These are phyloP conservation scores for Drosophila nigromelanica DNA, from an alignment of 1,140 invertebrate species.

Conservation along the genomic window DNA sequence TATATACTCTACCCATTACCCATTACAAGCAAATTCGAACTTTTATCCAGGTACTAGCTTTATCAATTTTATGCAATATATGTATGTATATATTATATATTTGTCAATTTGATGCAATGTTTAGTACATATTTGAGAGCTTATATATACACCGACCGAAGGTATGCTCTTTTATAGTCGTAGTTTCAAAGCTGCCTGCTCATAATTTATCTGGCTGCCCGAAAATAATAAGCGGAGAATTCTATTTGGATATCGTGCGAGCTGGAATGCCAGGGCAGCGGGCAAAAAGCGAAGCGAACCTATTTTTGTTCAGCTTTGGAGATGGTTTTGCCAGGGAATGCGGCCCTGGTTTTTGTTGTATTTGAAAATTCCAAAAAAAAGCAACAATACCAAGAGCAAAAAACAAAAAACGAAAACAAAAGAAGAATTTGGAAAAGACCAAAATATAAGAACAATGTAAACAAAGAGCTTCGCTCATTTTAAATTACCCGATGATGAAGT, in stretches of 20 bases:
- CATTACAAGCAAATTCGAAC: too few relatives aligned
- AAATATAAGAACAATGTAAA: conserved; percentile 78
- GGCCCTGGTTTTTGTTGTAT: conserved; percentile 52
- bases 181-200: background rate
- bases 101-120: too few relatives aligned
- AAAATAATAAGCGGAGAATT: conserved; percentile 42
- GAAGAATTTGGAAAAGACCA: conserved; percentile 38
- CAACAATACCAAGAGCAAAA: conserved; percentile 36
- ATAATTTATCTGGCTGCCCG: conserved; percentile 47
- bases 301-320: background rate
- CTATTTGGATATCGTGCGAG: conserved; percentile 30
- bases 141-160: conserved; percentile 1
- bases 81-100: too few relatives aligned
- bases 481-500: conserved; percentile 81
- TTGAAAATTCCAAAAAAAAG: conserved; percentile 56
- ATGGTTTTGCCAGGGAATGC: background rate
- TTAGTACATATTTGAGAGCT: background rate
- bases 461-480: conserved; percentile 69
- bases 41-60: too few relatives aligned
- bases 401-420: conserved; percentile 38
- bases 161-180: conserved; percentile 11
- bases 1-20: too few relatives aligned
- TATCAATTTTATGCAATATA: too few relatives aligned
- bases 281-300: background rate
- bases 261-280: conserved; percentile 6